Percentiles rank a stretch among this genome's conserved stretches.
These are phyloP conservation scores for Celastrina argiolus DNA, from an alignment of 2,888 invertebrate genomes.

Conservation along the genomic window DNA sequence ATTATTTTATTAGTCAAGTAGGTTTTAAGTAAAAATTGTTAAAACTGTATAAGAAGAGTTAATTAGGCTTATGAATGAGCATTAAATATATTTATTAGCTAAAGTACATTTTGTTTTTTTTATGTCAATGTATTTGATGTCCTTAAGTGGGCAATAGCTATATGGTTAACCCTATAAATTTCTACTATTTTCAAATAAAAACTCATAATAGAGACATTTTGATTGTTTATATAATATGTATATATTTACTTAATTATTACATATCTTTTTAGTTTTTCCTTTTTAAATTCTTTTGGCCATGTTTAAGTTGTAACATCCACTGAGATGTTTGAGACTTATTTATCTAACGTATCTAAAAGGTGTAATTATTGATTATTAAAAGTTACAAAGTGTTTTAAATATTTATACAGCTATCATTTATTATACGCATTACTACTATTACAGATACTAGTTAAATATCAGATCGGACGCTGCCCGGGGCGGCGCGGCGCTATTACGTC, in stretches of 20 bases:
- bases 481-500: conserved; percentile 33
- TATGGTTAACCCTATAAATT: no score
- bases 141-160: no score
- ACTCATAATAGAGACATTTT: no score
- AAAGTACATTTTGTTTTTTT: no score
- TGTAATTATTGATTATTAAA: neutral
- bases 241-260: neutral
- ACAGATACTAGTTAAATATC: conserved; percentile 18
- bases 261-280: neutral
- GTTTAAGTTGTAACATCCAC: neutral
- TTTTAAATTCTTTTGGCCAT: neutral
- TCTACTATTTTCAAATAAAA: no score
- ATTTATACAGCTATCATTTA: conserved; percentile 6
- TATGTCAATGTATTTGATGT: no score
- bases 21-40: no score
- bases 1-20: no score
- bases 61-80: no score
- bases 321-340: neutral
- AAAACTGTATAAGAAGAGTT: no score
- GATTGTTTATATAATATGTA: no score
- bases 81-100: no score
- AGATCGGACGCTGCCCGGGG: conserved; percentile 30
- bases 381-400: conserved; percentile 8
- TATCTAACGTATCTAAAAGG: neutral
- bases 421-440: conserved; percentile 12